Conservation (phyloP, 2,113 vertebrate genomes). For the Arizona elegans region DNA sequence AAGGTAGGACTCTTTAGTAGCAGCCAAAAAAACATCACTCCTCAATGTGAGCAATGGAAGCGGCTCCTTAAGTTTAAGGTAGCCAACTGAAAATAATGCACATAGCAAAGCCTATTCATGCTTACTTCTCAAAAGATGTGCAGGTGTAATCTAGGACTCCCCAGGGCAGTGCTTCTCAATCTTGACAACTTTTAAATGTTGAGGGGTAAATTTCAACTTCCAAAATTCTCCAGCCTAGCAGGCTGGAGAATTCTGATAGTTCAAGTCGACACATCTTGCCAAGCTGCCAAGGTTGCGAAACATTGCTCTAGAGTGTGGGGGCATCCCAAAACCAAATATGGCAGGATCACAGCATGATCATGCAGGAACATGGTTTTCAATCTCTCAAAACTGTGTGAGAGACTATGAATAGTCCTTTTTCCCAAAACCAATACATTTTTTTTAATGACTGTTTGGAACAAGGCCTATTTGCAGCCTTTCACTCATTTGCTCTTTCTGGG, state of each 20-base stretch:
- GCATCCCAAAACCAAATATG: background rate
- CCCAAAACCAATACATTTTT: background rate
- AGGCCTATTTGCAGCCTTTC: background rate
- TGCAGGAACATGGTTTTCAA: background rate
- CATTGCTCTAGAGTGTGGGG: background rate
- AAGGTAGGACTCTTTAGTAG: background rate
- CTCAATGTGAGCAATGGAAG: background rate
- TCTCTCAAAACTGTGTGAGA: background rate
- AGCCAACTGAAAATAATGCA: background rate
- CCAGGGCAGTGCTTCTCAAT: background rate
- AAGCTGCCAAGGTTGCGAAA: background rate
- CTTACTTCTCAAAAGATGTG: background rate
- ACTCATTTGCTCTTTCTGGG: background rate
- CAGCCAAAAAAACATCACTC: background rate
- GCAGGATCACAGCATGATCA: background rate
- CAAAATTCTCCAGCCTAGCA: background rate
- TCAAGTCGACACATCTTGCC: background rate
- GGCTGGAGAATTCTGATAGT: background rate
- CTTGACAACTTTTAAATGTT: background rate
- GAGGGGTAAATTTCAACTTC: background rate
- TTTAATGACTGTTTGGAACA: background rate
- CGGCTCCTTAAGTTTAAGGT: background rate
- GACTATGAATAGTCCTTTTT: background rate
- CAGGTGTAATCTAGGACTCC: background rate
- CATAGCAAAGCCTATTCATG: background rate